phyloP scores from a whole-genome alignment of 2,797 vertebrate genomes.

The Hoplostethus mediterraneus region DNA sequence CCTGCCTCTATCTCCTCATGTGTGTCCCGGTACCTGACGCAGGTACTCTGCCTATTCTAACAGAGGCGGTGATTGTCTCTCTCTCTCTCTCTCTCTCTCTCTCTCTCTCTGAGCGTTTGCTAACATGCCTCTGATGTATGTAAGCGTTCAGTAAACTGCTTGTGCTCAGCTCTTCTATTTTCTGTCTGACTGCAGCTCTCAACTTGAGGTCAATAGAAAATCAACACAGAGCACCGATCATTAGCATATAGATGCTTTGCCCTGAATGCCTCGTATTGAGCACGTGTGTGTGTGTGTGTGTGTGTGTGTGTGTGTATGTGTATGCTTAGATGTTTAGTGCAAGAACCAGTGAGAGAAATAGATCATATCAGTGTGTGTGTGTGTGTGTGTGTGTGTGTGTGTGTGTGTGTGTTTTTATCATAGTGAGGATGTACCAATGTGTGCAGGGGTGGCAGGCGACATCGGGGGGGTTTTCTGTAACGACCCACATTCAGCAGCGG shows the following conservation, averaged over 20 bases:
- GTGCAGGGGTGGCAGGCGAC: conserved; percentile 21
- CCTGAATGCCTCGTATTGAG: conserved; percentile 50
- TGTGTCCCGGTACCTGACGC: conserved; percentile 17
- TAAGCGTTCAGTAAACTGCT: conserved; percentile 72
- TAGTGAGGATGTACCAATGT: conserved; percentile 19
- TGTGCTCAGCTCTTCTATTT: conserved; percentile 70
- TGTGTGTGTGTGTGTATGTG: conserved; percentile 14
- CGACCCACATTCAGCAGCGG: conserved; percentile 40
- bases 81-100: conserved; percentile 15
- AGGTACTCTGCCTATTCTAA: conserved; percentile 9
- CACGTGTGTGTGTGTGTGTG: conserved; percentile 21
- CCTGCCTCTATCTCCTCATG: conserved; percentile 11
- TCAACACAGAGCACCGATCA: conserved; percentile 73
- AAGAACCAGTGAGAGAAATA: conserved; percentile 36
- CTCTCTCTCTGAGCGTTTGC: conserved; percentile 50
- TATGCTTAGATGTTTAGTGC: conserved; percentile 26
- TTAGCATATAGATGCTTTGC: conserved; percentile 85
- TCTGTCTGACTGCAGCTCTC: conserved; percentile 62
- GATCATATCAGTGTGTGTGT: conserved; percentile 11
- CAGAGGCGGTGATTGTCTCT: conserved; percentile 37
- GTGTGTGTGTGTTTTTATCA: conserved; percentile 6
- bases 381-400: background rate
- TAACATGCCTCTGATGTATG: conserved; percentile 73
- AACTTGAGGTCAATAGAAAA: conserved; percentile 79
- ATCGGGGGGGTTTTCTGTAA: conserved; percentile 21